Evolutionary conservation across 2,113 vertebrate species (phyloP), one percentile per base, ranked within the genome.

Genomic region (Climacteris rufus): DNA sequence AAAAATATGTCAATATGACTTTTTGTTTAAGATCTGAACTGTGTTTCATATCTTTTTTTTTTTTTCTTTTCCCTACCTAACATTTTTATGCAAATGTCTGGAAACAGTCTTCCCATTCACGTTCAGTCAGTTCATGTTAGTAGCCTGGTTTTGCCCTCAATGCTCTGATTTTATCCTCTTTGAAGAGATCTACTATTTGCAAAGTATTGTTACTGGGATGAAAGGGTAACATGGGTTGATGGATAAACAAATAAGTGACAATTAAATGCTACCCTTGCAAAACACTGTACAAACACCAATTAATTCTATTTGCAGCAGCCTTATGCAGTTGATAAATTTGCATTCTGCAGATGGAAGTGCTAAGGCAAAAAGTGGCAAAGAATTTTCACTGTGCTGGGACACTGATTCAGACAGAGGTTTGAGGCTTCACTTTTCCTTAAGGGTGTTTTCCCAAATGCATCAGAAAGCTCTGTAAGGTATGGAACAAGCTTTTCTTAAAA

Each of bases 211-310:
- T 88, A 60, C 15, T 13, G 68, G 65, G 47, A 81, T 88, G 64
- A 80, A 91, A 90, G 47, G 44, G 74, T 77, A 96, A 75, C 68
- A 86, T 42, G 44, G 28, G 40, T 49, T 93, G 90, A 83, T 78
- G 40, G 64, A 88, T 90, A 91, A 96, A 95, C 79, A 94, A 97
- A 86, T 76, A 94, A 78, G 57, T 49, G 69, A 79, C 49, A 89
- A 82, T 85, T 87, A 96, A 95, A 79, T 1, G 24, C 79, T 90
- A 71, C 56, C 52, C 68, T 88, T 90, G 72, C 76, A 92, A 90
- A 93, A 56, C 54, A 71, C 60, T 80, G n/a, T 81, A 42, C 82
- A 95, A 96, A 88, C 60, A 90, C 90, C 85, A 95, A 88, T 93
- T 96, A 93, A 81, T 93, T 92, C 54, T 59, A 56, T 92, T 68